Conservation (phyloP, 2,888 invertebrate genomes). For the Lasius platythorax region DNA sequence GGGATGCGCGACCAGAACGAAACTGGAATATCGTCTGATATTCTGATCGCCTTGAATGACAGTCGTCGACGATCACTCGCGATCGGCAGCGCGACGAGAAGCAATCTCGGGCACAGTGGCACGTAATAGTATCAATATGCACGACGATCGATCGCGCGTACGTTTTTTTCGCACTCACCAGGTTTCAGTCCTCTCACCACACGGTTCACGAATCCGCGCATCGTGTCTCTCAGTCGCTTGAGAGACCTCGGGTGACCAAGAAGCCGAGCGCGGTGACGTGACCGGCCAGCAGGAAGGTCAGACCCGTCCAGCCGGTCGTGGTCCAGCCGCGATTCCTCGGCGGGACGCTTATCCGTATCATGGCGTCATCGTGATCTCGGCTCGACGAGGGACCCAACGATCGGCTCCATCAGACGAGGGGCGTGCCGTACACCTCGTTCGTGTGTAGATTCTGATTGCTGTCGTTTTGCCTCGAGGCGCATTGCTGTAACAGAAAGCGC, state of each 20-base stretch:
- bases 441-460: slow-evolving; percentile 94
- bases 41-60: slow-evolving; percentile 18
- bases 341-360: slow-evolving; percentile 77
- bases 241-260: slow-evolving; percentile 56
- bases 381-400: slow-evolving; percentile 87
- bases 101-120: slow-evolving; percentile 57
- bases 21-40: slow-evolving; percentile 33
- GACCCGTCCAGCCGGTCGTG: slow-evolving; percentile 66
- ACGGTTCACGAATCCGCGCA: slow-evolving; percentile 24
- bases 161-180: slow-evolving; percentile 44
- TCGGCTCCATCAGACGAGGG: slow-evolving; percentile 91
- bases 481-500: slow-evolving; percentile 89
- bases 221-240: slow-evolving; percentile 58
- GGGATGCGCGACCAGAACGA: slow-evolving; percentile 21
- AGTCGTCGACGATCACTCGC: slow-evolving; percentile 38
- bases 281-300: slow-evolving; percentile 69
- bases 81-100: slow-evolving; percentile 51
- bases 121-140: slow-evolving; percentile 36
- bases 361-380: slow-evolving; percentile 78
- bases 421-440: slow-evolving; percentile 91
- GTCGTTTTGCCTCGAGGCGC: slow-evolving; percentile 91
- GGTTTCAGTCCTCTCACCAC: slow-evolving; percentile 10
- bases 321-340: slow-evolving; percentile 73
- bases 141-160: slow-evolving; percentile 46
- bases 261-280: slow-evolving; percentile 68